Evolutionary conservation across 23 tunicate genomes (phyloP), one percentile per base, ranked within the genome.

Genomic region (Styela clava): DNA sequence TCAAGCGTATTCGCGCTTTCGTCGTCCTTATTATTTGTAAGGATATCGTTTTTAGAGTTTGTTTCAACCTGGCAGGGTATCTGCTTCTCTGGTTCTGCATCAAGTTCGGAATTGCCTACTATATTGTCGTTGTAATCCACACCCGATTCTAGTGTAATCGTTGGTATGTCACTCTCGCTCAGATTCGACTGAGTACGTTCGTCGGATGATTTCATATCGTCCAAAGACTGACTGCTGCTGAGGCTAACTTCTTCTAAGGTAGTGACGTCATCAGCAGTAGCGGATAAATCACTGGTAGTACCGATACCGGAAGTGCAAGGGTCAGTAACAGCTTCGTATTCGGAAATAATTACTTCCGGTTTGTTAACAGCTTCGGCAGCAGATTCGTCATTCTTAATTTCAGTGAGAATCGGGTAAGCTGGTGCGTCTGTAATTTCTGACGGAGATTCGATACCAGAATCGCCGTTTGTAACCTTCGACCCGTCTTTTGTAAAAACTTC

Each of bases 71-170:
- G 56, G 56, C 56, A 44, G 7, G 7, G 9, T 12, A 44, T 12
- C 7, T 7, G 7, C 12, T 44, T 44, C 7, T 5, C 56, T 5
- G 56, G 56, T 44, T 44, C 56, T 12, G 12, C 56, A 5, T 5
- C 12, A 5, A 44, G 12, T n/a, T n/a, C n/a, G n/a, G n/a, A n/a
- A n/a, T n/a, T n/a, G n/a, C n/a, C 73, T 31, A 68, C 24, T 16
- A 68, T 68, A 71, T 71, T 71, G 35, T 35, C 77, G 77, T 71
- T 71, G 77, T 28, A 28, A 29, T 71, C 77, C 27, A 71, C 77
- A 16, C 29, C 77, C 77, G 77, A 71, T 32, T 34, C 77, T 44
- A 44, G 56, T 44, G 56, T 12, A 44, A 44, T 44, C 12, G 56
- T 44, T 7, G 56, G 56, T 5, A 44, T 44, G 12, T 44, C 56